Evolutionary conservation across 2,797 vertebrate species (phyloP).

Genomic region (Myoxocephalus aenaeus): DNA sequence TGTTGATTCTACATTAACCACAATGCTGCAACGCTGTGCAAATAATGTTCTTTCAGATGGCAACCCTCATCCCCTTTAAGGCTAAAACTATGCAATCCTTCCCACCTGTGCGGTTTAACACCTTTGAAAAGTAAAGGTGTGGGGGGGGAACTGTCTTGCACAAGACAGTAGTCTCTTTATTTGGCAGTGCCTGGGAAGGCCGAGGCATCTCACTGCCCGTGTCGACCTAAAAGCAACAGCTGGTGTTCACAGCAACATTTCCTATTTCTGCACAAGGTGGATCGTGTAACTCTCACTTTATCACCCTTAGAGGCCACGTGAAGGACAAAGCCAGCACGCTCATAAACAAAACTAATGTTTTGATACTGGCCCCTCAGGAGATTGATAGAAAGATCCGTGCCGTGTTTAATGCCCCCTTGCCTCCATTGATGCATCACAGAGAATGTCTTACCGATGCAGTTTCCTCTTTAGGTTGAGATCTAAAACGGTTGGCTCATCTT

Average conservation of each 20-base stretch:
- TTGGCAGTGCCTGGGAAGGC: constrained; percentile 85
- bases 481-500: constrained; percentile 20
- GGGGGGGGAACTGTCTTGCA: constrained; percentile 53
- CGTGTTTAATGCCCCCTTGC: constrained; percentile 36
- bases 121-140: constrained; percentile 66
- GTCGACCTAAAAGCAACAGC: constrained; percentile 88
- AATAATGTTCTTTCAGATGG: constrained; percentile 82
- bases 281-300: constrained; percentile 96
- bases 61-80: constrained; percentile 76
- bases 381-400: constrained; percentile 41
- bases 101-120: constrained; percentile 70
- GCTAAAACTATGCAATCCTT: constrained; percentile 70
- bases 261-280: constrained; percentile 90
- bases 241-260: constrained; percentile 90
- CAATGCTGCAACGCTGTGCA: constrained; percentile 77
- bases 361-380: constrained; percentile 73
- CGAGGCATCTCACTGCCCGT: constrained; percentile 74
- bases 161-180: constrained; percentile 82
- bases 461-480: constrained; percentile 2
- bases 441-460: constrained; percentile 2
- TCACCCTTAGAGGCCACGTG: constrained; percentile 92
- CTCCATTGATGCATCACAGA: constrained; percentile 22
- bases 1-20: constrained; percentile 84
- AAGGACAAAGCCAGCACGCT: constrained; percentile 90
- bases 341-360: constrained; percentile 92